Base-by-base conservation (phyloP, 1,140 invertebrate genomes). In the Procambarus virginalis region DNA sequence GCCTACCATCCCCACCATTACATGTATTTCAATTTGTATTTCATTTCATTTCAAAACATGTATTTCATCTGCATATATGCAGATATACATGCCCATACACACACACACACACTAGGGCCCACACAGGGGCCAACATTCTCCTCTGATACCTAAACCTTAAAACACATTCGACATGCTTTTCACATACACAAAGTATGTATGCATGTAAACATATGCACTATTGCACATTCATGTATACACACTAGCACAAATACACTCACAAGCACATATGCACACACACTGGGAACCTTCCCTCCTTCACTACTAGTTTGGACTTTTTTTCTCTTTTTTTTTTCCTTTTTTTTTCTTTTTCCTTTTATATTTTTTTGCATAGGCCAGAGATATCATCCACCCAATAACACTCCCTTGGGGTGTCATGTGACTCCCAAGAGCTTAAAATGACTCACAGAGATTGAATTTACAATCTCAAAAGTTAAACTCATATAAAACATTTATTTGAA, bases 361-460 rank as follows among this genome's bases (percentile, higher is more conserved):
- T 51, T 73, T 75, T 83, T 86, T 86, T 86, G 84, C 84, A 86
- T 86, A 86, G 84, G 84, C 84, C 84, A 86, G 73, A 86, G 73
- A 60, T 77, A 86, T 77, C 51, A 46, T 34, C 55, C 79, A 82
- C 80, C 80, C 80, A 68, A 82, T 75, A 86, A 86, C 75, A 85
- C 49, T 84, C 84, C 84, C 84, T 73, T 86, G 84, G 78, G 77
- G 73, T 86, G 84, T 86, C 84, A 46, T 76, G 9, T 86, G 84
- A 77, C 84, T 58, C 75, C 34, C 73, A 86, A 86, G 34, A 75
- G 55, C 51, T 76, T 73, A 70, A 73, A 20, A 85, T 75, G 70
- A 76, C 73, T 89, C 55, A 49, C 58, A 45, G 70, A 84, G 49
- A 84, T 64, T 89, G 87, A 46, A 75, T 34, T 22, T 70, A 82